These are phyloP conservation scores for Proteles cristata DNA, from an alignment of 2,113 vertebrate species.

Conservation along the genomic window DNA sequence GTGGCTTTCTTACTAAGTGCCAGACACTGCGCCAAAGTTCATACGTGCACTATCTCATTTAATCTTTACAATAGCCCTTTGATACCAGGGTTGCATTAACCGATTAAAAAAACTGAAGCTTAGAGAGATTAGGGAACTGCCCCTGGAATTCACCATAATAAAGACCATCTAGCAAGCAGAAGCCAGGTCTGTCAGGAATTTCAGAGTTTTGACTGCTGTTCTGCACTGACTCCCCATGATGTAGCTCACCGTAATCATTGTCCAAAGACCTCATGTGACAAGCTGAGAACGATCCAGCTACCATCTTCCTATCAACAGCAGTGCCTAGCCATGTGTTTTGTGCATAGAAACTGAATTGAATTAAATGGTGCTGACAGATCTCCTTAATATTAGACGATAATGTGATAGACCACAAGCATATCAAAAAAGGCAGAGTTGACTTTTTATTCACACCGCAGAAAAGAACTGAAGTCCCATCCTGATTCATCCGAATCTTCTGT, in stretches of 20 bases:
- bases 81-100: neutral
- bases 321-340: neutral
- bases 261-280: neutral
- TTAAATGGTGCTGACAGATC: neutral
- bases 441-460: rapidly evolving
- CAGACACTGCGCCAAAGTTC: neutral
- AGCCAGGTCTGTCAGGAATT: neutral
- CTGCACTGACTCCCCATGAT: neutral
- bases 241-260: neutral
- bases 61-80: slow-evolving; percentile 3
- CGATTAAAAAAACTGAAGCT: neutral
- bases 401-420: neutral
- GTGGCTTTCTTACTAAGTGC: neutral
- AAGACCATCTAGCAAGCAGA: neutral
- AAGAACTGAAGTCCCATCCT: slow-evolving; percentile 7
- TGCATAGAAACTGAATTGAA: neutral
- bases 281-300: neutral
- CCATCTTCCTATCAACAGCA: neutral
- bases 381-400: slow-evolving; percentile 12
- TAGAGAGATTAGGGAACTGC: neutral
- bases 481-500: neutral
- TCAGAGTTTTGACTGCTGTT: neutral
- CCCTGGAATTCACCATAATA: neutral
- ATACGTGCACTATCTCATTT: neutral
- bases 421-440: neutral